Conservation (phyloP, 2,797 vertebrate species). For the Poecilia velifera region DNA sequence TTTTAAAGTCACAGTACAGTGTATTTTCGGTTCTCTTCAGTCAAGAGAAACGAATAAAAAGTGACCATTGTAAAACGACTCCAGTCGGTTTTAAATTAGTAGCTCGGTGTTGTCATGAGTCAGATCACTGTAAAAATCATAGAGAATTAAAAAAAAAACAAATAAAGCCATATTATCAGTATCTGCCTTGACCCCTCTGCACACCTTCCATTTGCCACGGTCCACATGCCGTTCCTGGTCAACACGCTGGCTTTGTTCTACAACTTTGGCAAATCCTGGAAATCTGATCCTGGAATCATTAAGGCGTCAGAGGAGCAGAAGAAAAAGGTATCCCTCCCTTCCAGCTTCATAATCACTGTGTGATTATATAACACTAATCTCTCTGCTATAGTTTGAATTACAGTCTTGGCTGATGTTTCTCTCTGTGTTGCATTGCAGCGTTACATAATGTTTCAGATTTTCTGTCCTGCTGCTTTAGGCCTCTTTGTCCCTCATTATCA, state of each 20-base stretch:
- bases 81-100: neutral
- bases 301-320: constrained; percentile 99
- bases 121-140: neutral
- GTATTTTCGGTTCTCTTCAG: too few species aligned
- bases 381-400: neutral
- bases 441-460: neutral
- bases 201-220: constrained; percentile 95
- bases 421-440: neutral
- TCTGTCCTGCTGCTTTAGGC: neutral
- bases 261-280: constrained; percentile 99
- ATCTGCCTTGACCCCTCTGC: constrained; percentile 84
- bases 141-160: too few species aligned
- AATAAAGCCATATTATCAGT: neutral
- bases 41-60: too few species aligned
- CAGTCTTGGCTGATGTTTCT: neutral
- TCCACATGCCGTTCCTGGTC: constrained; percentile 95
- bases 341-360: neutral
- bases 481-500: constrained; percentile 47
- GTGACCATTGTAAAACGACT: too few species aligned
- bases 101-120: too few species aligned
- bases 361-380: neutral
- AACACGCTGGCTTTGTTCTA: constrained; percentile 97
- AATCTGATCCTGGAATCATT: constrained; percentile 98
- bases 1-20: too few species aligned
- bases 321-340: constrained; percentile 88